Evolutionary conservation across 2,888 invertebrate genomes (phyloP), one percentile per base, ranked within the genome.

Genomic region (Cosmorhoe ocellata): DNA sequence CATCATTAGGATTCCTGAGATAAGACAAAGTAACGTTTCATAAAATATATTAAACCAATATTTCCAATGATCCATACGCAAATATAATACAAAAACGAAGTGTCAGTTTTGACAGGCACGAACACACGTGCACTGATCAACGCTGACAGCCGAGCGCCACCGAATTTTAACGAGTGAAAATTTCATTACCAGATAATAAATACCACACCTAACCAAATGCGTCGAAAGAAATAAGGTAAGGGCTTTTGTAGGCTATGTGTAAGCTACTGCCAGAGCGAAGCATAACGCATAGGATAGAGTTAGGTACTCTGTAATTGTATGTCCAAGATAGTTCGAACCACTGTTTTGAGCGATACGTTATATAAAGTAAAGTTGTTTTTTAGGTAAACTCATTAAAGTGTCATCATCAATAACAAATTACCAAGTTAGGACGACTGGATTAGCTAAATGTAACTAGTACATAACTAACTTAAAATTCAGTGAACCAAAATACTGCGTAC

Each of bases 101-200:
- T 48, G 54, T 41, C 42, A 51, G 39, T 49, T n/a, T 51, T 45
- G 48, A 53, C 51, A 54, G 33, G 45, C 44, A 49, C 43, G 14
- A 51, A 44, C 46, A 36, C 54, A 48, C 37, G 36, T 18, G 51
- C 41, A 32, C 41, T 56, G 47, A 58, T 56, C 33, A 31, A 44
- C 32, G 28, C 43, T 24, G 56, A 56, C 57, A 51, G 38, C 33
- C 46, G 40, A 53, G 13, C 41, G 58, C 54, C 58, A 58, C 51
- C 49, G 46, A 48, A 51, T 45, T 42, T 55, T 51, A 48, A 42
- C 36, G 36, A 42, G 42, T 52, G 52, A 53, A 46, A 55, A 48
- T 45, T 41, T 51, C 51, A 49, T 26, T 42, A 51, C 3, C 32
- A n/a, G 6, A 34, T 11, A n/a, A n/a, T n/a, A n/a, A n/a, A 43